Conservation (phyloP, 2,113 vertebrate species). For the Pedionomus torquatus region DNA sequence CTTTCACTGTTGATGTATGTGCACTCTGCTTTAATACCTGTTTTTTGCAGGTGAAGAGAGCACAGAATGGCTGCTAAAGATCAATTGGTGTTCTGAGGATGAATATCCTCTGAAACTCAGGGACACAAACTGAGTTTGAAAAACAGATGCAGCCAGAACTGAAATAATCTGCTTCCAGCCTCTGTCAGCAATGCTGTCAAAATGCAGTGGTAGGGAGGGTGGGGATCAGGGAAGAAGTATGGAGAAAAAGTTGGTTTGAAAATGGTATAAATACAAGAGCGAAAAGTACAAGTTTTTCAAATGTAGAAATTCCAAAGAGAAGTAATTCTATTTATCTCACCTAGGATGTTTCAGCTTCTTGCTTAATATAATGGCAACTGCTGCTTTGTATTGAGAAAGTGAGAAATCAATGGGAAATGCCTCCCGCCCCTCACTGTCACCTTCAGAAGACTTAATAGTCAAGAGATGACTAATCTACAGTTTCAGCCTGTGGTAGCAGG, state of each 20-base stretch:
- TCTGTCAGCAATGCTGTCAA: not conserved
- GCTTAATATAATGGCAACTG: not conserved
- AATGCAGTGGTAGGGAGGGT: not conserved
- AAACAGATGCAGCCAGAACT: not conserved
- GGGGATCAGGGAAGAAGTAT: too few relatives aligned
- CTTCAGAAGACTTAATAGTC: not conserved
- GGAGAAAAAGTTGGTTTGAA: not conserved
- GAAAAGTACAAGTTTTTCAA: not conserved
- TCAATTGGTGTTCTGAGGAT: not conserved
- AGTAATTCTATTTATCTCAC: not conserved
- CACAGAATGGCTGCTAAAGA: not conserved
- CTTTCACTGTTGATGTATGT: not conserved
- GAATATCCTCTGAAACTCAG: not conserved
- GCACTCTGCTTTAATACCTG: not conserved
- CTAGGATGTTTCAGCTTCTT: not conserved
- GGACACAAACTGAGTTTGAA: not conserved
- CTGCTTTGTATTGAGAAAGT: not conserved
- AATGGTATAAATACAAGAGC: not conserved
- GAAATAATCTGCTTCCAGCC: not conserved
- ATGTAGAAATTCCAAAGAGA: not conserved
- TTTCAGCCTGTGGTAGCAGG: not conserved
- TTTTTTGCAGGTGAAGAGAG: not conserved
- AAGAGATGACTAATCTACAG: not conserved
- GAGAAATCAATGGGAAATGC: not conserved
- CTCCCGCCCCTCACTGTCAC: not conserved